phyloP scores from a whole-genome alignment of 2,113 vertebrate genomes.

The Parotia lawesii region DNA sequence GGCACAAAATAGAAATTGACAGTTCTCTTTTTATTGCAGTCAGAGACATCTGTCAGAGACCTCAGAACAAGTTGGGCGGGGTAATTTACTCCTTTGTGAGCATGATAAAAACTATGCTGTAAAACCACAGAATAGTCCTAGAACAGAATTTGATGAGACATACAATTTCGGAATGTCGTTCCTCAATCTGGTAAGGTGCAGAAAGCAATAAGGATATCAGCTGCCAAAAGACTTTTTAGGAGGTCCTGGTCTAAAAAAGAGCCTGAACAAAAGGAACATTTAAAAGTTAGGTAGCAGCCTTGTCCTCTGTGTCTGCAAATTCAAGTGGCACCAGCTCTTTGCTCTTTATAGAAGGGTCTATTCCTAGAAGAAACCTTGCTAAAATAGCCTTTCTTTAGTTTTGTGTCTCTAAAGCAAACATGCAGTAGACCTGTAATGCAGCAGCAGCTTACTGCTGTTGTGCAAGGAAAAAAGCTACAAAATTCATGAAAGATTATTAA shows the following conservation, averaged over 20 bases:
- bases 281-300: background rate
- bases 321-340: fast-evolving
- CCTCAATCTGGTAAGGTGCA: background rate
- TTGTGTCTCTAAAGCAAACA: background rate
- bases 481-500: background rate
- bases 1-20: background rate
- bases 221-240: background rate
- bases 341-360: background rate
- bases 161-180: background rate
- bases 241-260: background rate
- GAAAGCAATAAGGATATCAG: background rate
- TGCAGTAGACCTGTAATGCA: fast-evolving
- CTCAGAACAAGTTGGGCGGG: background rate
- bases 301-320: background rate
- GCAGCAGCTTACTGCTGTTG: background rate
- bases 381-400: background rate
- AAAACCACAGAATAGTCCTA: background rate
- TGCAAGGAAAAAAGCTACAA: background rate
- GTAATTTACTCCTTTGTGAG: background rate
- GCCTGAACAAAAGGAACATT: background rate
- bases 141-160: background rate
- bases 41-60: background rate
- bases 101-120: background rate
- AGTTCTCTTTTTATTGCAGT: background rate
- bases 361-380: background rate